Percentiles rank a stretch among this genome's conserved stretches.
These are phyloP conservation scores for Schrankia costaestrigalis DNA, from an alignment of 2,888 invertebrate genomes.

Conservation along the genomic window DNA sequence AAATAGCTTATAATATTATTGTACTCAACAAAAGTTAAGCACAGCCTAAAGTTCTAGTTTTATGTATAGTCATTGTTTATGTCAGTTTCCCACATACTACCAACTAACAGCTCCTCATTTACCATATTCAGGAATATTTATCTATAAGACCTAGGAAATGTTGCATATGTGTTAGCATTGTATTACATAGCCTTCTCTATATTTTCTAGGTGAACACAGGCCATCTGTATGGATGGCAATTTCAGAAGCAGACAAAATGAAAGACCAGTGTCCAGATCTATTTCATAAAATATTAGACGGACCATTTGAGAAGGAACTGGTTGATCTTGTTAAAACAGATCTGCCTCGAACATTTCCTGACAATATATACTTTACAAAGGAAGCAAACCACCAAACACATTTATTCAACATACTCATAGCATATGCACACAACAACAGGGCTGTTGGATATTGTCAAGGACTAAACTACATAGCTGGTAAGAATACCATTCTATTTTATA, in stretches of 20 bases:
- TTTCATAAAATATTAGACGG: conserved; percentile 85
- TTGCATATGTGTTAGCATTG: too few species aligned
- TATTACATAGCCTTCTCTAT: neutral
- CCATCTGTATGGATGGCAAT: conserved; percentile 91
- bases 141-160: too few species aligned
- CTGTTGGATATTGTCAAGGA: conserved; percentile 97
- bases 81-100: too few species aligned
- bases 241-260: conserved; percentile 88
- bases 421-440: conserved; percentile 92
- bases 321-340: conserved; percentile 93
- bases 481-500: too few species aligned
- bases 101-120: too few species aligned
- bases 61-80: too few species aligned
- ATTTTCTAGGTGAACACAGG: conserved; percentile 78
- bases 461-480: conserved; percentile 93
- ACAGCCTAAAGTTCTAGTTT: too few species aligned
- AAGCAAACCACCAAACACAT: conserved; percentile 86
- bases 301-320: conserved; percentile 85
- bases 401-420: conserved; percentile 93
- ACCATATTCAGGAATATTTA: too few species aligned
- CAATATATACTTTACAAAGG: conserved; percentile 93
- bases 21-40: too few species aligned
- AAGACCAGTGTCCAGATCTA: conserved; percentile 82
- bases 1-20: too few species aligned
- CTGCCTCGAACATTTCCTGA: conserved; percentile 96